phyloP scores from a whole-genome alignment of 2,113 vertebrate genomes.

The Lepus europaeus region DNA sequence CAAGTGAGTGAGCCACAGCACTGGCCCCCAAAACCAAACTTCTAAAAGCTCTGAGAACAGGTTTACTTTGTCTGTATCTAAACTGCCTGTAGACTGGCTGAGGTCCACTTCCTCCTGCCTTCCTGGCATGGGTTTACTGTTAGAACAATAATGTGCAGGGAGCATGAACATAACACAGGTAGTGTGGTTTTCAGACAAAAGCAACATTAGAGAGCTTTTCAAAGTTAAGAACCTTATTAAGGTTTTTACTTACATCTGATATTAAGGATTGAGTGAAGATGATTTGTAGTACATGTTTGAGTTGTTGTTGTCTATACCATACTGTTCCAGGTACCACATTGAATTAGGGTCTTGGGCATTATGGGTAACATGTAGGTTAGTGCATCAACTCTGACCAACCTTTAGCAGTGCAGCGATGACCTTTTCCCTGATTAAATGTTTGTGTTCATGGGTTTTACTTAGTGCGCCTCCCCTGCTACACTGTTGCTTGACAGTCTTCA shows the following conservation, averaged over 20 bases:
- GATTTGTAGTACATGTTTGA: neutral
- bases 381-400: neutral
- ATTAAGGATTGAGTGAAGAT: neutral
- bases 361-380: neutral
- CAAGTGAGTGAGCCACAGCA: no score
- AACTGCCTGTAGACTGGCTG: slow-evolving; percentile 87
- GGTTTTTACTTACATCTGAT: neutral
- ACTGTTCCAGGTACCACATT: neutral
- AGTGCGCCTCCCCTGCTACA: neutral
- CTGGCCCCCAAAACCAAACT: slow-evolving; percentile 77
- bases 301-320: neutral
- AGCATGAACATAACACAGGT: neutral
- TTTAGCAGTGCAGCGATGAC: neutral
- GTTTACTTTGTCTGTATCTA: slow-evolving; percentile 91
- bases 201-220: neutral
- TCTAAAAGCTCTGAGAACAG: slow-evolving; percentile 91
- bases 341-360: neutral
- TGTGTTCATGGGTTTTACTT: neutral
- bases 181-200: neutral
- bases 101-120: slow-evolving; percentile 38
- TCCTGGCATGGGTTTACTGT: slow-evolving; percentile 62
- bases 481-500: neutral
- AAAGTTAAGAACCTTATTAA: slow-evolving; percentile 10
- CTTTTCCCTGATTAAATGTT: neutral
- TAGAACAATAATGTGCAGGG: slow-evolving; percentile 39